Evolutionary conservation across 2,888 invertebrate species (phyloP), one percentile per base, ranked within the genome.

Genomic region (Eretmocerus hayati): DNA sequence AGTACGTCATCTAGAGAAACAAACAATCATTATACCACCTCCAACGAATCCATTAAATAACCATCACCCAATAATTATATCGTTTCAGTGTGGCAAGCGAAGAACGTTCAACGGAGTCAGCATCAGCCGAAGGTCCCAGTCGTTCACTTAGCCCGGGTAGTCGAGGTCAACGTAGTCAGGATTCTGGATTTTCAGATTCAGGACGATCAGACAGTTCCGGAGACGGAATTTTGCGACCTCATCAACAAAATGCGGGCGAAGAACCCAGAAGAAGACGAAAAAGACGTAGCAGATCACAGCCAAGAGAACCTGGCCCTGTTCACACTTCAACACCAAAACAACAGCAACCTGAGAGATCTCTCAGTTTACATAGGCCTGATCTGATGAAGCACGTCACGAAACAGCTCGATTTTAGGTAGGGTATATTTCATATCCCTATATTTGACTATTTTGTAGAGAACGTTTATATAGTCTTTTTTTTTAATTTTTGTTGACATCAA

Each of bases 121-220:
- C 4, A n/a, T 16, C 26, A 26, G 26, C 26, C 6, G 26, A 26
- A 11, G 26, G 37, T 9, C 37, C 46, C 26, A 44, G 40, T 11
- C 35, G 47, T 5, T 44, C 47, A 4, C 43, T 50, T 19, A 50
- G 50, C 8, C 48, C 50, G 6, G 39, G 63, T 32, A 64, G 63
- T 19, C 63, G 63, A 11, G 65, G 65, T 30, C 60, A 67, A n/a
- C 81, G 84, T 53, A 86, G 86, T 62, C 85, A 85, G 69, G 87
- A 87, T 69, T 87, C 87, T 1, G 87, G 87, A 2, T 87, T 87
- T 69, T 87, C 87, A 1, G 87, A 87, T 62, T 84, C 85, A 1
- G 87, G 86, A 60, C 78, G 78, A 58, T 81, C 82, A n/a, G 22
- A 13, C 9, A 61, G 64, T 21, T 65, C 65, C 9, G 62, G 57